Percentiles rank a stretch among this genome's conserved stretches.
Conservation (phyloP, 2,797 vertebrate genomes). For the Brachyrhaphis roseni region DNA sequence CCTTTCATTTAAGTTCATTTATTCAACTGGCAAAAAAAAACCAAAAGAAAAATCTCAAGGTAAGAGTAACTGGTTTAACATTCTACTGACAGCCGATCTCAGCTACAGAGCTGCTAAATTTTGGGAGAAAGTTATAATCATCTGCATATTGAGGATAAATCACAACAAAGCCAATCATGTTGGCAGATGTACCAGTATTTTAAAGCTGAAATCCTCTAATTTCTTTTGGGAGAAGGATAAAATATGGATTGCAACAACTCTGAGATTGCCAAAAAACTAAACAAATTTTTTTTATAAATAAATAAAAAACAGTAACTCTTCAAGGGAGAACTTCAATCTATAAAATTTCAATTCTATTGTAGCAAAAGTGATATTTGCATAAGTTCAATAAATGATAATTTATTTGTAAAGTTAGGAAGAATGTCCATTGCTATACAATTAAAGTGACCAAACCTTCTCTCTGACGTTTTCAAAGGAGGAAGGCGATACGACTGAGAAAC, state of each 20-base stretch:
- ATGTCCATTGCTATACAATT: background rate
- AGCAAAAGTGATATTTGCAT: background rate
- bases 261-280: background rate
- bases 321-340: background rate
- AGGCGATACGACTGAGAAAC: constrained; percentile 95
- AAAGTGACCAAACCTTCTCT: constrained; percentile 83
- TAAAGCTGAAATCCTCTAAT: background rate
- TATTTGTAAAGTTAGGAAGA: background rate
- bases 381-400: background rate
- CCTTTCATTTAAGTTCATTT: background rate
- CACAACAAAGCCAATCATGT: background rate
- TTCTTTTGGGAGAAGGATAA: background rate
- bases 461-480: constrained; percentile 97
- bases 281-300: background rate
- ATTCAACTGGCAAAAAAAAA: background rate
- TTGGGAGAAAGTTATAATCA: background rate
- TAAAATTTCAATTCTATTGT: background rate
- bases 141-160: background rate
- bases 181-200: background rate
- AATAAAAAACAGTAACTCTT: background rate
- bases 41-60: background rate
- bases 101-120: background rate
- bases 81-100: background rate
- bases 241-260: background rate
- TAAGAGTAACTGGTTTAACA: background rate